Conservation (phyloP, 2,797 vertebrate genomes). For the Acestrorhynchus altus region DNA sequence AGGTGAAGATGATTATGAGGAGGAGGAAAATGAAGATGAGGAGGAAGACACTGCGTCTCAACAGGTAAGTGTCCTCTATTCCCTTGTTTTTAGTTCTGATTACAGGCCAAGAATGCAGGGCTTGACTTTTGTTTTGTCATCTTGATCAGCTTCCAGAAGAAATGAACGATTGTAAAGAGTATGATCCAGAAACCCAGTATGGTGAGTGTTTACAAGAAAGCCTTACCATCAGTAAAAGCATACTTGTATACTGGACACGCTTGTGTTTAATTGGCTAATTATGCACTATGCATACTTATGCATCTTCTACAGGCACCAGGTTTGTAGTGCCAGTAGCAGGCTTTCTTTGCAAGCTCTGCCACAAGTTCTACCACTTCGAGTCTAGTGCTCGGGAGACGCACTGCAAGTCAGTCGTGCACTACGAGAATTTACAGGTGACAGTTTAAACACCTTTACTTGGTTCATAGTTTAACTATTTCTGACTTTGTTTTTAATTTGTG, state of each 20-base stretch:
- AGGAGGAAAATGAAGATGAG: conserved; percentile 69
- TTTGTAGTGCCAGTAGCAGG: conserved; percentile 87
- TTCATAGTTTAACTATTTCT: too few species aligned
- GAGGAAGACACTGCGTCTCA: conserved; percentile 58
- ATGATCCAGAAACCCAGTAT: conserved; percentile 61
- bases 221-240: neutral
- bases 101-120: neutral
- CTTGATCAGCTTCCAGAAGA: conserved; percentile 31
- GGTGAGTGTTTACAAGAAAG: conserved; percentile 46
- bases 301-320: conserved; percentile 79
- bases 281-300: too few species aligned
- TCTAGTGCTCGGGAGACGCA: conserved; percentile 82
- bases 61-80: conserved; percentile 50
- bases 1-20: conserved; percentile 81
- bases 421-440: conserved; percentile 86
- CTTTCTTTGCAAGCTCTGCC: conserved; percentile 86
- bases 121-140: neutral
- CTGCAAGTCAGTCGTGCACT: conserved; percentile 87
- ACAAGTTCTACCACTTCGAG: conserved; percentile 87
- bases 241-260: too few species aligned
- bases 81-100: neutral
- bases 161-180: conserved; percentile 33
- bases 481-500: too few species aligned
- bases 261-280: too few species aligned
- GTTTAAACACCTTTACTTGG: too few species aligned